Base-by-base conservation (phyloP, 2,113 vertebrate species). In the Nyctibius bracteatus region DNA sequence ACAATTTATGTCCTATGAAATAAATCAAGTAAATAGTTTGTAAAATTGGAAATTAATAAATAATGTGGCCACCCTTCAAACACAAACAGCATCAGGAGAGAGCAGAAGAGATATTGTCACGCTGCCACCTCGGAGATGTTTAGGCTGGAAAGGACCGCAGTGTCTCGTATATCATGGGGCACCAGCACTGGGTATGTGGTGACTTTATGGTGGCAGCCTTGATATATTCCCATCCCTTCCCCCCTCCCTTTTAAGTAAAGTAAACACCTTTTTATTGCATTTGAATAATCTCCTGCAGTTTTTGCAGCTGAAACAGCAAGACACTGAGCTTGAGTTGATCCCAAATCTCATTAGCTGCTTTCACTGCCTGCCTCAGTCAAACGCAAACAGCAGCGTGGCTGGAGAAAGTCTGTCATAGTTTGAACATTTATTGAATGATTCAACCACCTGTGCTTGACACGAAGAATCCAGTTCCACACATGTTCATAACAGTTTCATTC, bases 301-400 rank as follows among this genome's bases (percentile, higher is more conserved):
- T 70, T 54, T 25, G 22, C 74, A 87, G 88, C 92, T 92, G 94
- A 49, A 89, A 44, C 68, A 94, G 96, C 90, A 81, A 13, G 65
- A 33, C 27, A 25, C 70, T 6, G 86, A 18, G 78, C 89, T 86
- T 33, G 86, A 46, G 72, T 21, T 67, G 74, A 41, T 49, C 85
- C 74, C 88, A 91, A 14, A 57, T 3, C 74, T 87, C 93, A 46
- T 70, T 78, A 82, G 74, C 70, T 62, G 44, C 74, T 74, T 25
- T n/a, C 81, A 8, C 49, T 28, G 46, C 82, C 41, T 57, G 27
- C 37, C 66, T 51, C 58, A 39, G 52, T 5, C 3, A 79, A 91
- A 49, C 0, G n/a, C 49, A 82, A 51, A 7, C 85, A 58, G 92
- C 37, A 33, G 41, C 12, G 5, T 18, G 37, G 71, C 37, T 44